These are phyloP conservation scores for Tamandua tetradactyla DNA, from an alignment of 2,797 vertebrate species.

Conservation along the genomic window DNA sequence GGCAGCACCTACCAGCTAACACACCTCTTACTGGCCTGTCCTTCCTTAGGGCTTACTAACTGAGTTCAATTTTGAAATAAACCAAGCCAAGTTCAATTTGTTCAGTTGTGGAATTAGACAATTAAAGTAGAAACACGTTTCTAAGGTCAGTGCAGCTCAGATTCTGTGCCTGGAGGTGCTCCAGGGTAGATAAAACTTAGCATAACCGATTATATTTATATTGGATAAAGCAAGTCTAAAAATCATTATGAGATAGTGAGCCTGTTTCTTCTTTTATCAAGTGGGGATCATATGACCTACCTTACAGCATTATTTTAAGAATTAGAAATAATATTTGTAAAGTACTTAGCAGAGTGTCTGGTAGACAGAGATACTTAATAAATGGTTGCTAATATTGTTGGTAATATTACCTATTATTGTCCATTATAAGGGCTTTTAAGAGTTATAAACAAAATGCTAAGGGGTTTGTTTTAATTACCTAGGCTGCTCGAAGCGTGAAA, in stretches of 20 bases:
- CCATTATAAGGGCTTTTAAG: background rate
- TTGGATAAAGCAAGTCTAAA: background rate
- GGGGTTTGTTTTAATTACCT: no score
- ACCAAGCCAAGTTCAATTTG: background rate
- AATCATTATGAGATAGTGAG: background rate
- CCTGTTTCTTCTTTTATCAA: constrained; percentile 2
- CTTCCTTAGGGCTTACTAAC: background rate
- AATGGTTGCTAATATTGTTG: background rate
- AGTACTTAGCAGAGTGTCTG: background rate
- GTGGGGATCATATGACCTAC: background rate
- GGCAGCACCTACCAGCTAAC: background rate
- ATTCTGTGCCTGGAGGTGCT: background rate
- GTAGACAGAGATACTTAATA: background rate
- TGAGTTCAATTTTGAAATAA: constrained; percentile 43
- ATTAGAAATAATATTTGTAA: background rate
- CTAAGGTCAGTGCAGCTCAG: background rate
- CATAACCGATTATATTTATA: background rate
- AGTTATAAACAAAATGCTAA: background rate
- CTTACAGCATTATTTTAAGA: background rate
- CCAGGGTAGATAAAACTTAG: background rate
- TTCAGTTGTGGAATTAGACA: background rate
- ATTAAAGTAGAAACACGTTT: background rate
- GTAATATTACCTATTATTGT: background rate
- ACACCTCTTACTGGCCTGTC: background rate
- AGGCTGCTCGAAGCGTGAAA: no score